Evolutionary conservation across 2,113 vertebrate species (phyloP).

Genomic region (Microcebus tavaratra): DNA sequence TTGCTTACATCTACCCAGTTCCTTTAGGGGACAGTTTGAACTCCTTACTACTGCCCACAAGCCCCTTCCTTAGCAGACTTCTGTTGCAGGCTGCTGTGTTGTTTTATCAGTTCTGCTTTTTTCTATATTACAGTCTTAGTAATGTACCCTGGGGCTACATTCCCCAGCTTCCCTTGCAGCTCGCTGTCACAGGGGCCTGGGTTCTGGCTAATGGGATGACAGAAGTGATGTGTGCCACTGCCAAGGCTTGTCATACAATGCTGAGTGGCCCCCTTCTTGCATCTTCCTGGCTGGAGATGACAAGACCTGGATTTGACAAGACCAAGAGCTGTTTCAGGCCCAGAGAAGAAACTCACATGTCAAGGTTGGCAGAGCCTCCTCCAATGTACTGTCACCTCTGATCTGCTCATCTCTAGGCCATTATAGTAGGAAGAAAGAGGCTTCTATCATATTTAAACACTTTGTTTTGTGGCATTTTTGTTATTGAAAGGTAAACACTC

Average conservation of each 20-base stretch:
- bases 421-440: neutral
- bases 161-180: neutral
- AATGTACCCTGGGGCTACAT: neutral
- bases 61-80: neutral
- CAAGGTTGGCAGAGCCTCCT: neutral
- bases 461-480: neutral
- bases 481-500: neutral
- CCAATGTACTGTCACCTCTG: too few species aligned
- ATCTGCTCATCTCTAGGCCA: neutral
- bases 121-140: neutral
- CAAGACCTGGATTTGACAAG: neutral
- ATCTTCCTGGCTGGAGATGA: neutral
- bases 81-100: neutral
- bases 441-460: neutral
- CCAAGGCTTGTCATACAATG: neutral
- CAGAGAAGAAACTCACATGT: neutral
- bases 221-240: neutral
- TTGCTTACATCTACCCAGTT: neutral
- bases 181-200: neutral
- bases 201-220: neutral
- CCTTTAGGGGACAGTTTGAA: neutral
- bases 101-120: rapidly evolving
- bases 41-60: neutral
- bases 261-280: neutral
- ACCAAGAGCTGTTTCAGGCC: neutral